Evolutionary conservation across 2,888 invertebrate species (phyloP), one percentile per base, ranked within the genome.

Genomic region (Volucella bombylans): DNA sequence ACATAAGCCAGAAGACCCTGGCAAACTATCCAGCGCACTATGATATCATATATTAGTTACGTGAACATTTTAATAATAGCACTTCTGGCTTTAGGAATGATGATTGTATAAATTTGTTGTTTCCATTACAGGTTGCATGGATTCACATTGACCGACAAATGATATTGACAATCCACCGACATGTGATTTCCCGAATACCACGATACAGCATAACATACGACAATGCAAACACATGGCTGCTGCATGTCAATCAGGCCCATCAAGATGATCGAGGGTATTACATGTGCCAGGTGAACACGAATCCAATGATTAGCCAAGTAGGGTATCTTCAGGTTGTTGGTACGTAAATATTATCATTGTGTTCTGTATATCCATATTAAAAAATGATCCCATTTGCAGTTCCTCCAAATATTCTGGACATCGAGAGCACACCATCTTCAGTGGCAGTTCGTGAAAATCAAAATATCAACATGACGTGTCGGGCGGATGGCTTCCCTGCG

Each of bases 291-390:
- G 94, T 95, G 88, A 98, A 98, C 92, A 97, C 97, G 61, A 96
- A 96, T 91, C 98, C 98, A 0, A 97, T 97, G 97, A 97, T 97
- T 90, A 97, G 96, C 90, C 97, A 97, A 94, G 97, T 97, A 47
- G 98, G 98, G 78, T 97, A 96, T 91, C 94, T 98, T 52, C 97
- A 97, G 93, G 97, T 98, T 83, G 97, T 97, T 49, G 97, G 98
- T 97, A 91, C n/a, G 77, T 62, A 50, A n/a, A 62, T 10, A 41
- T 14, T 31, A 55, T 14, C 11, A 38, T 14, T 31, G 6, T 6
- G 6, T 23, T 14, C 14, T 14, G n/a, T 9, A 2, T 31, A 31
- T 68, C 12, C 18, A 41, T 50, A 41, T 41, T 31, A 55, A 43
- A 43, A 10, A 31, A n/a, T 41, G 14, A 12, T 49, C 59, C 12